Percentiles rank a stretch among this genome's conserved stretches.
These are phyloP conservation scores for Helicoverpa zea DNA, from an alignment of 1,140 invertebrate species.

Conservation along the genomic window DNA sequence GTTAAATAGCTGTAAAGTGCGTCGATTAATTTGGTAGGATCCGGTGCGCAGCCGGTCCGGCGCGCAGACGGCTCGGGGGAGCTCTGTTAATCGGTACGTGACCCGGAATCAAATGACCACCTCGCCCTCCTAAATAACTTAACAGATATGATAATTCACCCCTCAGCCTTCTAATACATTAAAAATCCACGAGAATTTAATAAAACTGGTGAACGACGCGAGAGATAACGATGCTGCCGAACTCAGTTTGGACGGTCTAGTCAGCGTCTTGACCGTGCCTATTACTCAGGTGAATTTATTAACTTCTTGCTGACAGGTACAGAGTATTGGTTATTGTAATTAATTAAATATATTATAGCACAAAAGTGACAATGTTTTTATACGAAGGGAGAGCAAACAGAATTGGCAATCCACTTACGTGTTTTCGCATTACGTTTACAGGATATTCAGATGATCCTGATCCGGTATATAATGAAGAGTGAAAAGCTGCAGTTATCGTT, in stretches of 20 bases:
- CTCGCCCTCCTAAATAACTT: slow-evolving; percentile 32
- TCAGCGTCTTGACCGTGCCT: background rate
- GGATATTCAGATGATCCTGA: no score
- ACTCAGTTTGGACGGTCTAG: slow-evolving; percentile 1
- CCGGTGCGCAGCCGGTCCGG: background rate
- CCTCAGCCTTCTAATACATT: slow-evolving; percentile 48
- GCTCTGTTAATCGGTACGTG: slow-evolving; percentile 37
- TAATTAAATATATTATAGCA: no score
- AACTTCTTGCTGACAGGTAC: no score
- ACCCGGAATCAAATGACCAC: slow-evolving; percentile 49
- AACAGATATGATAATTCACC: slow-evolving; percentile 53
- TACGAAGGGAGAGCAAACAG: no score
- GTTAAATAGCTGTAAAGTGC: slow-evolving; percentile 45
- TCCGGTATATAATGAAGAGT: background rate
- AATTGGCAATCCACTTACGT: no score
- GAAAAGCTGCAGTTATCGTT: background rate
- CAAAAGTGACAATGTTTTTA: no score
- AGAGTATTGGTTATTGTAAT: no score
- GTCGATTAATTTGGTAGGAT: slow-evolving; percentile 42
- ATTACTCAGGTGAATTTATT: no score
- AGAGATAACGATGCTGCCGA: background rate
- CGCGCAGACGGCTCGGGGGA: background rate
- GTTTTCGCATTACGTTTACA: background rate
- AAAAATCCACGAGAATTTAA: slow-evolving; percentile 45
- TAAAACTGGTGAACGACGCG: slow-evolving; percentile 19